Evolutionary conservation across 2,888 invertebrate genomes (phyloP).

Genomic region (Coremacera marginata): DNA sequence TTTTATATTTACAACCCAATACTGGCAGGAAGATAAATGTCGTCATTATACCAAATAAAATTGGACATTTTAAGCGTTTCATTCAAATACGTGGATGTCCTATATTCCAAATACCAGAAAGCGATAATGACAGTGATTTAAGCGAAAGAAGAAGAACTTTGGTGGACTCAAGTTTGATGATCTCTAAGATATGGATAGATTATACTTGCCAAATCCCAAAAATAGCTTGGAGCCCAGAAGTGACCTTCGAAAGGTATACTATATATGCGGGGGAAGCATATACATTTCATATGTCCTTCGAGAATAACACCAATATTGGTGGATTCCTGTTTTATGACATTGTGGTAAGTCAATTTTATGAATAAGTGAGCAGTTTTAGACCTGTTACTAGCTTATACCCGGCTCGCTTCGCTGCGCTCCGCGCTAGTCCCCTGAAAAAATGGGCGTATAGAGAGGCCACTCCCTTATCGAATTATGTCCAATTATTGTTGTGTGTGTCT

Average conservation of each 20-base stretch:
- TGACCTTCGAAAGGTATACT: slow-evolving; percentile 50
- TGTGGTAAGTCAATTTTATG: slow-evolving; percentile 52
- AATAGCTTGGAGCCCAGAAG: slow-evolving; percentile 50
- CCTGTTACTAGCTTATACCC: no score
- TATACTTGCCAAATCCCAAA: slow-evolving; percentile 59
- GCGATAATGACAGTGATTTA: background rate
- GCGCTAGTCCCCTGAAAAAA: no score
- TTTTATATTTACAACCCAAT: slow-evolving; percentile 61
- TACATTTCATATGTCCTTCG: slow-evolving; percentile 56
- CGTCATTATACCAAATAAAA: slow-evolving; percentile 59
- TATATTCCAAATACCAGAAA: slow-evolving; percentile 26
- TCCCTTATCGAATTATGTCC: no score
- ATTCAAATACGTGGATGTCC: slow-evolving; percentile 60
- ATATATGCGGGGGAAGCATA: slow-evolving; percentile 59
- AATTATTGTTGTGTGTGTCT: no score
- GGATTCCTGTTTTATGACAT: slow-evolving; percentile 63
- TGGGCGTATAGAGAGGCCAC: no score
- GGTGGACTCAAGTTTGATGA: slow-evolving; percentile 55
- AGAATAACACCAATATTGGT: slow-evolving; percentile 54
- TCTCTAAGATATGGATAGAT: slow-evolving; percentile 56
- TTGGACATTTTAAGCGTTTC: slow-evolving; percentile 55
- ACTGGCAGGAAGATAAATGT: slow-evolving; percentile 59
- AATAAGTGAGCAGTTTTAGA: no score
- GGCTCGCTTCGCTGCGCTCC: no score
- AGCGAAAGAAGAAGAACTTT: background rate